Base-by-base conservation (phyloP, 2,797 vertebrate genomes). In the Malurus leucopterus region DNA sequence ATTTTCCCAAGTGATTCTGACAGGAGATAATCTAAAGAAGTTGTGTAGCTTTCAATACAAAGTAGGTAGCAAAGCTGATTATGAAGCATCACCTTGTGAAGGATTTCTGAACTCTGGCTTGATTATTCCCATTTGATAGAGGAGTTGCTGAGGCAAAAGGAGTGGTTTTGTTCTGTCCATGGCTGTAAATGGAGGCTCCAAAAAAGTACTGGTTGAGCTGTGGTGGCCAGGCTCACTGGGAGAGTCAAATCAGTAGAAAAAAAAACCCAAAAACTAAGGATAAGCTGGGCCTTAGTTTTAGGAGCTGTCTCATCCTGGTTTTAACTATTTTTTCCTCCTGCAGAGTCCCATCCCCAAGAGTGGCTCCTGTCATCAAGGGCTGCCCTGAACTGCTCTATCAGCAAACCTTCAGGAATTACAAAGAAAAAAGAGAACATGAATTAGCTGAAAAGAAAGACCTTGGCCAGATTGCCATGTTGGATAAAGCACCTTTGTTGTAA, bases 401-500 rank as follows among this genome's bases (percentile, higher is more conserved):
- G 71, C 79, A 90, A 92, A 84, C 79, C 72, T 72, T 69, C 75
- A 59, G 63, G 67, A 44, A 41, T 73, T 29, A 46, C 49, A 58
- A 68, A 93, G 71, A 50, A 54, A 85, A 63, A 70, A 50, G 55
- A 71, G 75, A 74, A 82, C 58, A 46, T 26, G 78, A 90, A 88
- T 86, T 92, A 92, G 88, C 32, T 64, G 86, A 95, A 94, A 93
- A 91, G 87, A 92, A 95, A 87, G 80, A 85, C 70, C 82, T 82
- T 85, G 86, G 83, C 86, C 88, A 86, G 89, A 92, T 89, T 72
- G 81, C 84, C 87, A 83, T 90, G 69, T 86, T 82, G 94, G 91
- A 95, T 95, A 92, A 95, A 92, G 80, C 84, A 95, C 82, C 95
- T 95, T 95, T 96, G 95, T 95, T 95, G 94, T 55, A 91, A 86